phyloP scores from a whole-genome alignment of 2,888 invertebrate species.

The Melanophora roralis region DNA sequence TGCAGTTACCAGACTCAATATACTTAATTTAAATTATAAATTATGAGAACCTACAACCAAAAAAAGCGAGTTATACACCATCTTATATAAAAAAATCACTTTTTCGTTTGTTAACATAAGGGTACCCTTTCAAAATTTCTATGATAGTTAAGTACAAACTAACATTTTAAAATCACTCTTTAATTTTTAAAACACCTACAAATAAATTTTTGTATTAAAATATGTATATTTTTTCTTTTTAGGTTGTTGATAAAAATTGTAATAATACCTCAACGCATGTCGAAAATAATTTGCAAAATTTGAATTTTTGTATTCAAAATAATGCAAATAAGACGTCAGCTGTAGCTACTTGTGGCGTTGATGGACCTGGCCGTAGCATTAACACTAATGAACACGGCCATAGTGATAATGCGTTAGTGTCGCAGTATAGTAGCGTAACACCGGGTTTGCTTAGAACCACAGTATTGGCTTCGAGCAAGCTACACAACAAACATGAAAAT shows the following conservation, averaged over 20 bases:
- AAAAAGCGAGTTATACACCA: too few relatives aligned
- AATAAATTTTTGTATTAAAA: too few relatives aligned
- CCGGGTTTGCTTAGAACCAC: constrained; percentile 39
- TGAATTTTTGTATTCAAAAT: constrained; percentile 70
- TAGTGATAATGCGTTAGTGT: constrained; percentile 14
- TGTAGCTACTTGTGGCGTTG: constrained; percentile 36
- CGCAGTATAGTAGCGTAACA: constrained; percentile 13
- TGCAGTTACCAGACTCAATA: too few relatives aligned
- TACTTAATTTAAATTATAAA: too few relatives aligned
- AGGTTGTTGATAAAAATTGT: constrained; percentile 82
- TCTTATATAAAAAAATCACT: too few relatives aligned
- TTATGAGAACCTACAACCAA: too few relatives aligned
- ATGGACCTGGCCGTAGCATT: constrained; percentile 9
- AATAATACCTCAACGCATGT: constrained; percentile 80
- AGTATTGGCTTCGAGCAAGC: constrained; percentile 35
- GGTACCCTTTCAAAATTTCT: too few relatives aligned
- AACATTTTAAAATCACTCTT: too few relatives aligned
- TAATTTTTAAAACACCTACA: too few relatives aligned
- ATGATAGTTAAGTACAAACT: too few relatives aligned
- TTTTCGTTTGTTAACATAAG: too few relatives aligned
- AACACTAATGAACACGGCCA: constrained; percentile 39
- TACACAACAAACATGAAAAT: constrained; percentile 56
- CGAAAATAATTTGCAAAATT: constrained; percentile 68
- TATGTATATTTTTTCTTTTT: constrained; percentile 7
- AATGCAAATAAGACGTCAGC: constrained; percentile 62